Evolutionary conservation across 2,888 invertebrate genomes (phyloP), one percentile per base, ranked within the genome.

Genomic region (Hypomecis punctinalis): DNA sequence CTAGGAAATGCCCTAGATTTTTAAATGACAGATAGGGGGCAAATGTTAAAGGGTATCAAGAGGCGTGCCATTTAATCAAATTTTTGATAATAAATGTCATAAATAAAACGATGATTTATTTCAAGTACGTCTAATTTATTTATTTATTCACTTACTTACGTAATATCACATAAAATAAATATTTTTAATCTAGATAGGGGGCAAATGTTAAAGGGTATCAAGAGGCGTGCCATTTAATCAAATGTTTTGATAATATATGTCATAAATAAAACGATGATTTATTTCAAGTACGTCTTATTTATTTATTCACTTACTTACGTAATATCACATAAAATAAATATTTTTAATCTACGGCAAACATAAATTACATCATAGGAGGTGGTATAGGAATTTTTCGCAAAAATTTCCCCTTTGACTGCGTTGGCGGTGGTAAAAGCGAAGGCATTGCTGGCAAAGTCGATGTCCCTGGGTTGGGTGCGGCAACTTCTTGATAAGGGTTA

Each of bases 301-400:
- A 56, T 46, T 39, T 36, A 7, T 36, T 37, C 11, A 11, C 8
- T 37, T 33, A n/a, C 23, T n/a, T 5, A 6, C n/a, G n/a, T n/a
- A n/a, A n/a, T n/a, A n/a, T n/a, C n/a, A 36, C 40, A 36, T 40
- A 52, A 40, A 43, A 55, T 57, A 54, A 45, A 47, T 51, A 40
- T 52, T 52, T 46, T 62, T 61, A 37, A 53, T 59, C 6, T 39
- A 47, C 10, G n/a, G 6, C 33, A 35, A 47, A 42, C 35, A 49
- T 61, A 64, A 64, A 37, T 58, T 77, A 84, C 63, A 85, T 64
- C 52, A 72, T 75, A 5, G 85, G 86, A 1, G 86, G 86, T 0
- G 85, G 83, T 46, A 88, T 85, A 1, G 85, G 84, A 51, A 86
- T 83, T 70, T 87, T 89, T 55, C 85, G 80, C 51, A 88, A 75